These are phyloP conservation scores for Pentamera pediparva DNA, from an alignment of 53 echinoderm and acorn worm species.

Conservation along the genomic window DNA sequence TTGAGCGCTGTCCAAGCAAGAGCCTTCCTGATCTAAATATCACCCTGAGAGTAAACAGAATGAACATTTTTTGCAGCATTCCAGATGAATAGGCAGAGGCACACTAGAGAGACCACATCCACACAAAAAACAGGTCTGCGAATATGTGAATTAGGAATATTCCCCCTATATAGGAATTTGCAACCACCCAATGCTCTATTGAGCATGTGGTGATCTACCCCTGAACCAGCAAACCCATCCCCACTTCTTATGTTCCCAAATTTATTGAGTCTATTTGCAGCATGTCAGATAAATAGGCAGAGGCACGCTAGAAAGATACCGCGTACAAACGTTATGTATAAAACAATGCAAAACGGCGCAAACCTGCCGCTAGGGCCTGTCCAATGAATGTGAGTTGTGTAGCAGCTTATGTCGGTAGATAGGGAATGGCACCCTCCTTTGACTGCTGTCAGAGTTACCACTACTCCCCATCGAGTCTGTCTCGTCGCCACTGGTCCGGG, in stretches of 20 bases:
- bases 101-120: slow-evolving; percentile 5
- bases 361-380: slow-evolving; percentile 8
- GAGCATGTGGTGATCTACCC: too few relatives aligned
- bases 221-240: not conserved
- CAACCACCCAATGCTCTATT: too few relatives aligned
- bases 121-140: too few relatives aligned
- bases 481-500: slow-evolving; percentile 27
- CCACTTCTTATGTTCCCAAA: not conserved
- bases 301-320: slow-evolving; percentile 15
- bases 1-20: too few relatives aligned
- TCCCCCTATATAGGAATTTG: too few relatives aligned
- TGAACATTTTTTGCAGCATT: slow-evolving; percentile 35
- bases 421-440: slow-evolving; percentile 14
- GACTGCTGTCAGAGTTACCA: slow-evolving; percentile 19
- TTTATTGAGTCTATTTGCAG: slow-evolving; percentile 1
- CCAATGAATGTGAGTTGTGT: slow-evolving; percentile 27
- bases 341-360: not conserved
- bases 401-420: slow-evolving; percentile 3
- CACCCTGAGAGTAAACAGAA: too few relatives aligned
- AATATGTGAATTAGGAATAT: too few relatives aligned
- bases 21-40: too few relatives aligned
- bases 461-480: slow-evolving; percentile 31
- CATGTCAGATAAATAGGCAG: slow-evolving; percentile 1
- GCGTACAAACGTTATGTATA: not conserved
- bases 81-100: not conserved